Base-by-base conservation (phyloP, 2,888 invertebrate genomes). In the Polyploca ridens region DNA sequence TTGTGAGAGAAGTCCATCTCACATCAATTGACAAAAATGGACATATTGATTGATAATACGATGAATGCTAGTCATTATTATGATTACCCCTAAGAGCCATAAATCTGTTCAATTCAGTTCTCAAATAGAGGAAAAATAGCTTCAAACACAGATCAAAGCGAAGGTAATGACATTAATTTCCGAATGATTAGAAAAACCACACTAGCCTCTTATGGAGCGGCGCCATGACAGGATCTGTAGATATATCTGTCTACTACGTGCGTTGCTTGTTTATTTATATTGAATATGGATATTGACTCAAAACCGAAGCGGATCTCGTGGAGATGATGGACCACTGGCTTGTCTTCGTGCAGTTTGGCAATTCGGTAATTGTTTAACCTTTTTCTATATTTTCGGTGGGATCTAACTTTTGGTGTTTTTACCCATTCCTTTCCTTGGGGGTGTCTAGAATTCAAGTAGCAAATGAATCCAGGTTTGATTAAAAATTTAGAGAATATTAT, bases 141-240 rank as follows among this genome's bases (percentile, higher is more conserved):
- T 13, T 27, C 64, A 66, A 65, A 62, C 46, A n/a, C 69, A 63
- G 67, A 68, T 69, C 35, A 46, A 66, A 72, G 68, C 63, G 66
- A 79, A 79, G 83, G 79, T 83, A 84, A 82, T 82, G 82, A 81
- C 83, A 88, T 90, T 86, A 88, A 89, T 89, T 91, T 89, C 87
- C 82, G 83, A 88, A 84, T 84, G 82, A 78, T 77, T 85, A 88
- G 86, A 89, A 90, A 89, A 91, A 89, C 86, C 77, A 68, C 71
- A 69, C 70, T 41, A 70, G 67, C 89, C 87, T 69, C 76, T 81
- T 90, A 90, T 77, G 91, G 91, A 68, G 76, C 79, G 86, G 86
- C 85, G 87, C 87, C 87, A 75, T 68, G 68, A 75, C 74, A 69
- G 74, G 64, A 60, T 41, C 75, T 79, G 71, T 73, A 73, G 75